Conservation (phyloP, 1,140 invertebrate species). For the Battus philenor region DNA sequence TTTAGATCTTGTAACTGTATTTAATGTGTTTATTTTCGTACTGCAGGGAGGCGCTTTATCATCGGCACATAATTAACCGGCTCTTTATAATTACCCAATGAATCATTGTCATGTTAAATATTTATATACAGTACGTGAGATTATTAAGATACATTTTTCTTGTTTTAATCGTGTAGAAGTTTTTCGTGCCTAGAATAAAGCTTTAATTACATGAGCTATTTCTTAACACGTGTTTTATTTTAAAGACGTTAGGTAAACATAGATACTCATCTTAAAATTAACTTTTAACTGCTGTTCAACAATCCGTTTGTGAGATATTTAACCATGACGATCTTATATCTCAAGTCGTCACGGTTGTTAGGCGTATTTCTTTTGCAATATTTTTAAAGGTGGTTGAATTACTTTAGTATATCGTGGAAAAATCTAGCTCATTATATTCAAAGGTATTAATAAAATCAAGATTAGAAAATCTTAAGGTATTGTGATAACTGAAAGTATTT, state of each 20-base stretch:
- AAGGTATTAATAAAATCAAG: neutral
- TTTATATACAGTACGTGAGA: conserved; percentile 7
- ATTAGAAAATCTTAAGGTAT: no score
- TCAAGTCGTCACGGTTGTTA: conserved; percentile 11
- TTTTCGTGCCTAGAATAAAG: no score
- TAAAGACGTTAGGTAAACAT: neutral
- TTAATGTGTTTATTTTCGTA: conserved; percentile 32
- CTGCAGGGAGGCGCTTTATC: conserved; percentile 31
- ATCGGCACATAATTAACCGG: conserved; percentile 25
- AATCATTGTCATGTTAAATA: conserved; percentile 36
- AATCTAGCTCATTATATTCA: neutral
- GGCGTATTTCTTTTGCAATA: conserved; percentile 2
- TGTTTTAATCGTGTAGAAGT: no score
- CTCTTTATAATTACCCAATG: conserved; percentile 26
- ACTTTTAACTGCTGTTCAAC: conserved; percentile 13
- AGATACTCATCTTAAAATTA: conserved; percentile 4
- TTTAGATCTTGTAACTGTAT: conserved; percentile 44
- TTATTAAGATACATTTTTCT: no score
- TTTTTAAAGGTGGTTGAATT: conserved; percentile 12
- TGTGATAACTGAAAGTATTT: no score
- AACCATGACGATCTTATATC: conserved; percentile 15
- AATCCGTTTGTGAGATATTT: conserved; percentile 15
- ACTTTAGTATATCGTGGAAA: neutral
- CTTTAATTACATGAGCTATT: no score
- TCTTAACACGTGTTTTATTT: neutral